phyloP scores from a whole-genome alignment of 2,888 invertebrate genomes.

The Torymus aiolomorphi region DNA sequence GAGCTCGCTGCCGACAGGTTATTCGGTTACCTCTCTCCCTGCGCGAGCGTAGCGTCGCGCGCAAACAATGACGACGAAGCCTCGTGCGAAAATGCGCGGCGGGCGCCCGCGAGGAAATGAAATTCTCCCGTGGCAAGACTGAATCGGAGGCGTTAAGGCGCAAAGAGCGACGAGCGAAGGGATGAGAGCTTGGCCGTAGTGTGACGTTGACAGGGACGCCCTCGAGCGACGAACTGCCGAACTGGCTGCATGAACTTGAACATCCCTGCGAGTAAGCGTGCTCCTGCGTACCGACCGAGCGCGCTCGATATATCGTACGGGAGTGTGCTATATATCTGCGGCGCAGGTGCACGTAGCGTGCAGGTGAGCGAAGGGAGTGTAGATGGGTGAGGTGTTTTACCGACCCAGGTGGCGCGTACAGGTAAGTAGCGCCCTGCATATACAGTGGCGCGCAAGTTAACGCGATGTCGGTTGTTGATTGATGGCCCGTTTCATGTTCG shows the following conservation, averaged over 20 bases:
- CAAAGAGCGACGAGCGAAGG: no score
- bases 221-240: constrained; percentile 8
- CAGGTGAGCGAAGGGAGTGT: constrained; percentile 10
- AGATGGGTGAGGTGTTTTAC: constrained; percentile 32
- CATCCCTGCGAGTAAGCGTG: neutral
- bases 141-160: constrained; percentile 38
- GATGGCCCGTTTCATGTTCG: no score
- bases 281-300: constrained; percentile 45
- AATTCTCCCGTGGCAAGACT: constrained; percentile 39
- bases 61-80: constrained; percentile 39
- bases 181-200: no score
- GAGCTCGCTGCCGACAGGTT: constrained; percentile 26
- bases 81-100: constrained; percentile 39
- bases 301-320: neutral
- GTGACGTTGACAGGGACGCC: constrained; percentile 18
- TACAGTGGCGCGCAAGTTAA: no score
- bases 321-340: constrained; percentile 35
- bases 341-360: constrained; percentile 31
- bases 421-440: no score
- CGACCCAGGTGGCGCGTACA: constrained; percentile 38
- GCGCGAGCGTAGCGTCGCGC: no score
- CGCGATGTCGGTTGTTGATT: no score
- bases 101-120: constrained; percentile 37
- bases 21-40: constrained; percentile 36
- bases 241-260: neutral